Conservation (phyloP, 2,797 vertebrate genomes). For the Falco cherrug region DNA sequence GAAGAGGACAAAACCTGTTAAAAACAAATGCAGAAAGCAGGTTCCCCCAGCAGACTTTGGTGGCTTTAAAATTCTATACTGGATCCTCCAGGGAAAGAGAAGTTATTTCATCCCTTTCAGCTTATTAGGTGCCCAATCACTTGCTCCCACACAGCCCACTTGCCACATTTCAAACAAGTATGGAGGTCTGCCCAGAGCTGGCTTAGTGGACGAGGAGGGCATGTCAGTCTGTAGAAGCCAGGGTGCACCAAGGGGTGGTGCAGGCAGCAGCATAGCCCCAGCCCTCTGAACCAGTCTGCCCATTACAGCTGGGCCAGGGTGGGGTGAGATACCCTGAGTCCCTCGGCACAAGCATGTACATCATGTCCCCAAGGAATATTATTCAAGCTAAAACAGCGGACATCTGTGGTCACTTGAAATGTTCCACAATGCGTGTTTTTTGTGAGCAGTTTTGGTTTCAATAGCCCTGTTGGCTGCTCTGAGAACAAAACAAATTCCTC, state of each 20-base stretch:
- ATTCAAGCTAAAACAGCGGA: not conserved
- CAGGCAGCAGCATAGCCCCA: not conserved
- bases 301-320: not conserved
- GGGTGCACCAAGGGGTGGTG: fast-evolving
- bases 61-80: not conserved
- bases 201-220: not conserved
- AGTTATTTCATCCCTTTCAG: not conserved
- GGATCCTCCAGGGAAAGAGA: not conserved
- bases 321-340: fast-evolving
- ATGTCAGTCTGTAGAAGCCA: not conserved
- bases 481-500: not conserved
- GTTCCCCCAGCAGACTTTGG: not conserved
- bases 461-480: not conserved
- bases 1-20: not conserved
- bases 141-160: not conserved
- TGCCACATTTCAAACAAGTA: not conserved
- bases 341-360: fast-evolving
- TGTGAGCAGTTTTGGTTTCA: not conserved
- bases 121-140: not conserved
- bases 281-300: not conserved
- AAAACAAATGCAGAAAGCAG: not conserved
- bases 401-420: not conserved
- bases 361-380: fast-evolving
- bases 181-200: not conserved
- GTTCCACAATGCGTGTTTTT: not conserved